Base-by-base conservation (phyloP, 2,797 vertebrate genomes). In the Ptychobarbus kaznakovi region DNA sequence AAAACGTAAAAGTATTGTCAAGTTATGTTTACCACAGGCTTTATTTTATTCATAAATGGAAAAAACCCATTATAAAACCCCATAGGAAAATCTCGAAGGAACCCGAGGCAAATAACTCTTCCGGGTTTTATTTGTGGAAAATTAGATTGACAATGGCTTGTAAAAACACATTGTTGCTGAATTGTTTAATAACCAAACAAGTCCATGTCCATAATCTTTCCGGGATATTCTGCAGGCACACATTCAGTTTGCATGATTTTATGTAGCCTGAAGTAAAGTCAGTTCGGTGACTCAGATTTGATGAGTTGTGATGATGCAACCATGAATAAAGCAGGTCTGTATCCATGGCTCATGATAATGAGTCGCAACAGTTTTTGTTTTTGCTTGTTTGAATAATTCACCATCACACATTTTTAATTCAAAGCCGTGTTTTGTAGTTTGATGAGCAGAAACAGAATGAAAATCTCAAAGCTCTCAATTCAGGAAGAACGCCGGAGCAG, bases 251-350 rank as follows among this genome's bases (percentile, higher is more conserved):
- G 58, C 16, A 44, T 65, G 77, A 28, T 65, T 22, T 13, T 20
- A 32, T 63, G 5, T 4, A 12, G 13, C 77, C 42, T 80, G 32
- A 65, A 78, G 86, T 93, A 38, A n/a, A 35, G 16, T 12, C 28
- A 5, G 51, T 68, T 22, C 1, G 88, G 88, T 93, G 92, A 85
- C 69, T 83, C 86, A 68, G 85, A 89, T 85, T 76, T 84, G 87
- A 85, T 8, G 13, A 13, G 44, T 74, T 70, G 28, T 25, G 76
- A 73, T 74, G 74, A 49, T 38, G n/a, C 58, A 81, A 20, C 10
- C 28, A 20, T 15, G 44, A 58, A 65, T 63, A 85, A 80, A 40
- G 13, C 77, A 51, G 53, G 70, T 25, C 53, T 25, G 22, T 49
- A 11, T 70, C 28, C 49, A 68, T 46, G 20, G 46, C 12, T 81